Conservation (phyloP, 2,888 invertebrate species). For the Pycnomerus fuliginosus region DNA sequence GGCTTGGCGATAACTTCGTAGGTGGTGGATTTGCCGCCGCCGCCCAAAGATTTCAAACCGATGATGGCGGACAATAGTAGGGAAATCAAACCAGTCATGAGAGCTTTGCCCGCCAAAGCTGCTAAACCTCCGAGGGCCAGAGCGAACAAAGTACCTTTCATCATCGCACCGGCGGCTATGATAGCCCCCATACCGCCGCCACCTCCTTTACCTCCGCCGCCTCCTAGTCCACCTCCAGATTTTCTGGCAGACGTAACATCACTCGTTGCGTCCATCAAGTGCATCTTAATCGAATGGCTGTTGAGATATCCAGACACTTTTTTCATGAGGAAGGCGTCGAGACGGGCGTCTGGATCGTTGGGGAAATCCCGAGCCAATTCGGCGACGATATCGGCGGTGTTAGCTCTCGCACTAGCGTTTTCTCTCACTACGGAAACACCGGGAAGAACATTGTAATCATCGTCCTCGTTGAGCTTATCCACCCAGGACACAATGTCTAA, state of each 20-base stretch:
- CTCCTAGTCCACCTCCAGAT: slow-evolving; percentile 56
- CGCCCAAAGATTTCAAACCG: slow-evolving; percentile 68
- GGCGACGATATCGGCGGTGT: slow-evolving; percentile 67
- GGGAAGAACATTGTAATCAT: slow-evolving; percentile 65
- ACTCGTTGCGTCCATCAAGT: slow-evolving; percentile 56
- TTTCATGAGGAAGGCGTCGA: slow-evolving; percentile 74
- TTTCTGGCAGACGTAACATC: slow-evolving; percentile 49
- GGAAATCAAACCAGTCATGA: slow-evolving; percentile 77
- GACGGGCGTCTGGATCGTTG: slow-evolving; percentile 71
- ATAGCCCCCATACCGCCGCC: slow-evolving; percentile 56
- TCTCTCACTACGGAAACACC: slow-evolving; percentile 72
- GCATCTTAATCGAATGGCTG: slow-evolving; percentile 71
- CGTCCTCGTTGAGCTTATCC: slow-evolving; percentile 67
- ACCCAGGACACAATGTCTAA: slow-evolving; percentile 71
- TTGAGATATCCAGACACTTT: slow-evolving; percentile 71
- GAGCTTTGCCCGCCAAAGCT: slow-evolving; percentile 75
- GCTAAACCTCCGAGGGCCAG: slow-evolving; percentile 72
- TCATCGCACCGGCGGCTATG: slow-evolving; percentile 57
- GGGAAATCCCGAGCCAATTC: slow-evolving; percentile 75
- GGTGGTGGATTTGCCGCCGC: slow-evolving; percentile 68
- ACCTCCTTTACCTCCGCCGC: slow-evolving; percentile 54
- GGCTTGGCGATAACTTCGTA: slow-evolving; percentile 82
- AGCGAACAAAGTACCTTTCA: slow-evolving; percentile 70
- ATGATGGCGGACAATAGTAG: slow-evolving; percentile 71
- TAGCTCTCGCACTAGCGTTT: slow-evolving; percentile 50